Evolutionary conservation across 2,113 vertebrate genomes (phyloP).

Genomic region (Tragelaphus strepsiceros): DNA sequence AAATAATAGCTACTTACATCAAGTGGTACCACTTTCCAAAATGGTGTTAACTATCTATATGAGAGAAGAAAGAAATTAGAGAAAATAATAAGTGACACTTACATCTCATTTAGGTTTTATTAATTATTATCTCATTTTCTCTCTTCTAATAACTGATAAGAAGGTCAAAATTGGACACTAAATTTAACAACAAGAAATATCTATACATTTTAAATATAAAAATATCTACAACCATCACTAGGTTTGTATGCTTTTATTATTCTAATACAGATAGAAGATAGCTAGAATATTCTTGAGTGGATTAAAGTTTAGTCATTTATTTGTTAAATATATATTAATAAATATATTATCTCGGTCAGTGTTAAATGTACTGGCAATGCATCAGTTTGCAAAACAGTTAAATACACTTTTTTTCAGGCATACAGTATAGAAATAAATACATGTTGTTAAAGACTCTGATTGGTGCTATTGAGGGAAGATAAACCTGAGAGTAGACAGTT

Average conservation of each 20-base stretch:
- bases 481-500: fast-evolving
- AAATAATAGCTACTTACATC: not conserved
- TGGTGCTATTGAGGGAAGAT: not conserved
- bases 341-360: not conserved
- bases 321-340: not conserved
- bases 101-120: not conserved
- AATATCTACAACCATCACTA: not conserved
- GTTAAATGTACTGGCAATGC: not conserved
- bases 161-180: not conserved
- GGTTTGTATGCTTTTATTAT: not conserved
- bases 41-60: not conserved
- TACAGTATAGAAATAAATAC: not conserved
- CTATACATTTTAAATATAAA: not conserved
- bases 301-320: not conserved
- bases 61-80: not conserved
- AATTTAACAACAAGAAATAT: not conserved
- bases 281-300: not conserved
- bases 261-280: not conserved
- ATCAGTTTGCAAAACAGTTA: not conserved
- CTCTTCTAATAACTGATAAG: not conserved
- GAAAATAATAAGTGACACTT: not conserved
- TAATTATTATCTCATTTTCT: not conserved
- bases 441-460: not conserved
- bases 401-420: not conserved
- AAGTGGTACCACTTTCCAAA: not conserved